Evolutionary conservation across 2,113 vertebrate species (phyloP), one percentile per base, ranked within the genome.

Genomic region (Austrofundulus limnaeus): DNA sequence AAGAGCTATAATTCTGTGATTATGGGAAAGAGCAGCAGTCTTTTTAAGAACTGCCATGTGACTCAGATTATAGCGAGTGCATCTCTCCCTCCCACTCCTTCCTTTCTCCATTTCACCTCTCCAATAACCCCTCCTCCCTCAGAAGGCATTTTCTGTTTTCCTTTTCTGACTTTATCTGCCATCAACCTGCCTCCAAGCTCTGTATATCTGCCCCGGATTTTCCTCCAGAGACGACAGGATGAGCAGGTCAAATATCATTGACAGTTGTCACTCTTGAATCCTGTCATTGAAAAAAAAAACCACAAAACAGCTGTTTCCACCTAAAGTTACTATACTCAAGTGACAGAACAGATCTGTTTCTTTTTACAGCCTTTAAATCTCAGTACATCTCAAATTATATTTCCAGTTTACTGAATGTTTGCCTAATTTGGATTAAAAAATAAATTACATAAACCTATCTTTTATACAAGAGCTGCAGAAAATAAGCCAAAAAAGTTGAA

Each of bases 41-140:
- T 72, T 82, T 78, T 82, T 83, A 86, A 90, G 67, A 84, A 76
- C 62, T 62, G 43, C 76, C 87, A 89, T 90, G 89, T 90, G 90
- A 92, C 80, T 91, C 76, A 78, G 84, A 91, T 89, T 90, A 89
- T 54, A 70, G 62, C 58, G 56, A 17, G 25, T 83, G 75, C 63
- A 71, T 82, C 82, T 59, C 71, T 58, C 72, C 46, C 72, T 80
- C 73, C 63, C 60, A 51, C 57, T 80, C 59, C 56, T 75, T 77
- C 50, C 54, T 63, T 74, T 77, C 76, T 79, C 61, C 52, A 62
- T 70, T 71, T 77, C 66, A 76, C 61, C 67, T 72, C 47, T 70
- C 47, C 47, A 24, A 59, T 61, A 72, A 77, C 66, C 70, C 64
- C 78, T 80, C 80, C 62, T 76, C 61, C 75, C 56, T 74, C 25